Conservation (phyloP, 2,888 invertebrate species). For the Caenorhabditis afra region DNA sequence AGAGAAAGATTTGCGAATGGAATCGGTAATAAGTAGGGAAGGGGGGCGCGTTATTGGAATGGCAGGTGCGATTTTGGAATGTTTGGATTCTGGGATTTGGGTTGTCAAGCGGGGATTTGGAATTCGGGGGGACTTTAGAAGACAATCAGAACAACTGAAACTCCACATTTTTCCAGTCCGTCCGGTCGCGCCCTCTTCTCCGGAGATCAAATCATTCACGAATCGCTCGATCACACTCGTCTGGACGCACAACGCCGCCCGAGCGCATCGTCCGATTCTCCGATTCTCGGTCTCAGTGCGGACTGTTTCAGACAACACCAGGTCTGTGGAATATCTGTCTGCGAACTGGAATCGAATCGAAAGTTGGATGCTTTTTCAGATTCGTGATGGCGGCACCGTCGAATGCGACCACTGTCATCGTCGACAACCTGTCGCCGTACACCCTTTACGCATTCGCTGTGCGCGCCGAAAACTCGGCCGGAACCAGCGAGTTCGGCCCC, state of each 20-base stretch:
- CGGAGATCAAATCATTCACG: conserved; percentile 70
- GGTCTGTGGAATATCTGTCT: conserved; percentile 13
- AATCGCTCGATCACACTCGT: conserved; percentile 75
- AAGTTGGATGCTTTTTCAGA: conserved; percentile 23
- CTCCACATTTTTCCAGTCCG: conserved; percentile 67
- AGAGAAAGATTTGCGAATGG: too few relatives aligned
- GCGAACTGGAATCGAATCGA: background rate
- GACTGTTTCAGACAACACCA: conserved; percentile 51
- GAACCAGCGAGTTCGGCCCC: conserved; percentile 76
- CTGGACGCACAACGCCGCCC: conserved; percentile 75
- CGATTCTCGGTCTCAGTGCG: conserved; percentile 52
- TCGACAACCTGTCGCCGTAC: conserved; percentile 68
- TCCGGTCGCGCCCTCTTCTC: conserved; percentile 77
- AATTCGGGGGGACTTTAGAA: too few relatives aligned
- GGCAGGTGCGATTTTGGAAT: too few relatives aligned
- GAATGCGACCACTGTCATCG: conserved; percentile 72
- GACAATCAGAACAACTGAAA: too few relatives aligned
- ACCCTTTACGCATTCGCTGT: conserved; percentile 71
- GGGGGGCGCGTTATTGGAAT: too few relatives aligned
- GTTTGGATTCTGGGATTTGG: too few relatives aligned
- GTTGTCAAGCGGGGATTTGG: too few relatives aligned
- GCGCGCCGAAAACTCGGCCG: conserved; percentile 78
- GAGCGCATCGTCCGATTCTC: conserved; percentile 69
- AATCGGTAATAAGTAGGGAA: background rate
- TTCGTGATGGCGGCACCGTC: conserved; percentile 72